Conservation (phyloP, 1,140 invertebrate species). For the Brachionus sp. region DNA sequence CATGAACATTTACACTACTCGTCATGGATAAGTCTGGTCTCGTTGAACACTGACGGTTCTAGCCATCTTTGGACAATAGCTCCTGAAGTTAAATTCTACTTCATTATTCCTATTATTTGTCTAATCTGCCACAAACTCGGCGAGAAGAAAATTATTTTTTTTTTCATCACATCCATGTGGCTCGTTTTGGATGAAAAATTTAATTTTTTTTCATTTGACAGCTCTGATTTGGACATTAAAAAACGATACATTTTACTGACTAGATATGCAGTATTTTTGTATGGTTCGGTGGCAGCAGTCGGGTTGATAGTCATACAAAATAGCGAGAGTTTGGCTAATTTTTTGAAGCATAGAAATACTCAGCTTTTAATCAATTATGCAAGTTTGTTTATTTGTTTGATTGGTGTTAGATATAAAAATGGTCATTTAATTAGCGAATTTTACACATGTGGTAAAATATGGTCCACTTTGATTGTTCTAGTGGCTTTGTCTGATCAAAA, state of each 20-base stretch:
- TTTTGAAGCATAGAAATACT: background rate
- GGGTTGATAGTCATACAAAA: background rate
- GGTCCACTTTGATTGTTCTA: background rate
- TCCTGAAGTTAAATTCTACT: conserved; percentile 33
- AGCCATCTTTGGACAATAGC: conserved; percentile 42
- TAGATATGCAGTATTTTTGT: conserved; percentile 13
- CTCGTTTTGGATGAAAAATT: background rate
- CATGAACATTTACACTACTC: background rate
- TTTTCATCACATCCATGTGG: background rate
- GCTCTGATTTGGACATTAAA: conserved; percentile 9
- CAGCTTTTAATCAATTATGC: background rate
- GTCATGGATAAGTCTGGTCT: conserved; percentile 4
- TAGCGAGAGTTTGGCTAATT: background rate
- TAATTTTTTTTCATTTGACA: background rate
- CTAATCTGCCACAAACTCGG: background rate
- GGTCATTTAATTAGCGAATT: background rate
- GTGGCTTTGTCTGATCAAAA: background rate
- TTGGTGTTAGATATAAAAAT: conserved; percentile 19
- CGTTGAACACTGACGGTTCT: background rate
- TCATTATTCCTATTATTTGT: conserved; percentile 5
- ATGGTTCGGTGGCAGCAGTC: background rate
- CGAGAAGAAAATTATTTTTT: background rate
- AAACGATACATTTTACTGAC: background rate
- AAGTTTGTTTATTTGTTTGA: background rate
- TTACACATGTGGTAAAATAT: conserved; percentile 22